Base-by-base conservation (phyloP, 2,113 vertebrate species). In the Sapajus apella region DNA sequence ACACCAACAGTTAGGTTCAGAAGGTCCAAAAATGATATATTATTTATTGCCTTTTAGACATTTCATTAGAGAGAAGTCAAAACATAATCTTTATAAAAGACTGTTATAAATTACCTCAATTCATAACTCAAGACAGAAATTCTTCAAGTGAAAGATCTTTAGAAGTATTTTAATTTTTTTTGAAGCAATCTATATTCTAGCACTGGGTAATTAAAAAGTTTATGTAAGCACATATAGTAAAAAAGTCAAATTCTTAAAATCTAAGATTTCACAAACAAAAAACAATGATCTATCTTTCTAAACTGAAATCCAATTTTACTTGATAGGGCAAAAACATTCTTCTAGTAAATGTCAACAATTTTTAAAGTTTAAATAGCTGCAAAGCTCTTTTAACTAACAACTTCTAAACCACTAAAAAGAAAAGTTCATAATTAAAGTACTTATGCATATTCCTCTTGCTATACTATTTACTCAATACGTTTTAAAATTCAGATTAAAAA, bases 281-380 rank as follows among this genome's bases (percentile, higher is more conserved):
- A 79, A 87, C 56, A 82, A 43, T 43, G 20, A 82, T 77, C 90
- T 89, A 73, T 61, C 64, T 88, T 94, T 82, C 61, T 85, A 90
- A 84, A 91, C 2, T 94, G 43, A 94, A 81, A 95, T 84, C 32
- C 79, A 47, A 89, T 83, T 95, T 96, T 93, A 95, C 75, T 93
- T 94, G 94, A 94, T 61, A 91, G 20, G 82, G 43, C 43, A 96
- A 91, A 97, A 87, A 56, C 3, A 77, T 81, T 79, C 18, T 84
- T 75, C 47, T 20, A 95, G 52, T 83, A 95, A 64, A 94, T 87
- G 47, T 37, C 35, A 77, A 91, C 64, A 25, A 97, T 97, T 35
- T 95, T 96, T 12, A 58, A 56, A 82, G 43, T 98, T 97, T 8
- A 75, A 55, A 55, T 79, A 84, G 18, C 95, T 94, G 11, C 64